These are phyloP conservation scores for Pachypanchax playfairii DNA, from an alignment of 2,113 vertebrate genomes.

Conservation along the genomic window DNA sequence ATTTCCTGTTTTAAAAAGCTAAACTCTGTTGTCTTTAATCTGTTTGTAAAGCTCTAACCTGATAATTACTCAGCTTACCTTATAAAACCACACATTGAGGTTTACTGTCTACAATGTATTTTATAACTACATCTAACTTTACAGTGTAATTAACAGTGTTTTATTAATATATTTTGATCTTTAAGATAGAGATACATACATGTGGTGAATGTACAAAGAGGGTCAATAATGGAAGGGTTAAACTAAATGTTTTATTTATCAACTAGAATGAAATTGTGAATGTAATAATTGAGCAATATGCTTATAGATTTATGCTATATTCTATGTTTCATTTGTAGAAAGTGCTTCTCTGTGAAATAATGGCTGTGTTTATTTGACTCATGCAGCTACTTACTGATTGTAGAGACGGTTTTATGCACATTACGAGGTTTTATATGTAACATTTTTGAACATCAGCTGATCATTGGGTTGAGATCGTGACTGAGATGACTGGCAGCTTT, in stretches of 20 bases:
- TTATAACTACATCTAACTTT: slow-evolving; percentile 55
- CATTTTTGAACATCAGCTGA: slow-evolving; percentile 27
- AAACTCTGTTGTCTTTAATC: not conserved
- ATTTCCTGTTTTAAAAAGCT: slow-evolving; percentile 10
- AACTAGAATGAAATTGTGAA: slow-evolving; percentile 64
- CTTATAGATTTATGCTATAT: slow-evolving; percentile 57
- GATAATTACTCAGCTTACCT: slow-evolving; percentile 9
- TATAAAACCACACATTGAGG: slow-evolving; percentile 1
- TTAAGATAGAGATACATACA: slow-evolving; percentile 31
- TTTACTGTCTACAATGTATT: slow-evolving; percentile 54
- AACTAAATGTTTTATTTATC: slow-evolving; percentile 61
- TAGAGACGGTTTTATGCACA: slow-evolving; percentile 36
- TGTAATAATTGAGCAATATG: slow-evolving; percentile 71
- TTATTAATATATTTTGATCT: slow-evolving; percentile 60
- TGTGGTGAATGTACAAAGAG: slow-evolving; percentile 41
- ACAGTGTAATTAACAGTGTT: slow-evolving; percentile 54
- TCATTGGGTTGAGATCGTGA: slow-evolving; percentile 3
- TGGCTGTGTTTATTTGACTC: slow-evolving; percentile 42
- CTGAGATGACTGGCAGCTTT: slow-evolving; percentile 34
- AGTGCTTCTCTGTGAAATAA: slow-evolving; percentile 45
- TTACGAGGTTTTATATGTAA: slow-evolving; percentile 23
- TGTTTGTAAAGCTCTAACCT: slow-evolving; percentile 7
- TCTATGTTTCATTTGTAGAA: slow-evolving; percentile 49
- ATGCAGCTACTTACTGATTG: slow-evolving; percentile 38
- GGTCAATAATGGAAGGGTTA: slow-evolving; percentile 41